Conservation (phyloP, 2,113 vertebrate species). For the Oryzias curvinotus region DNA sequence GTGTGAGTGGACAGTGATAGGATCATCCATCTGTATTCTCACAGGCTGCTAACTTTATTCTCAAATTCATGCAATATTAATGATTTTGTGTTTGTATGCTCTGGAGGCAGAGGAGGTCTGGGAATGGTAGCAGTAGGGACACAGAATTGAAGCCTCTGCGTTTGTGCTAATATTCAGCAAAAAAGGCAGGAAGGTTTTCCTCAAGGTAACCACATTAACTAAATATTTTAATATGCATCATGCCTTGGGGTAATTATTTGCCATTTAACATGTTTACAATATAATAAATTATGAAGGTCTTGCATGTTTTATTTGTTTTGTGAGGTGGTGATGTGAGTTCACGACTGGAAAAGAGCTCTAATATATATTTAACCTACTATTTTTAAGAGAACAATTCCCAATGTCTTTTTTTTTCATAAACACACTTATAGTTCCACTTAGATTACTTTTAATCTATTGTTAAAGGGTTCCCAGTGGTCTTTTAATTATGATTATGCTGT, state of each 20-base stretch:
- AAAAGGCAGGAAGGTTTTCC: not conserved
- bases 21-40: slow-evolving; percentile 32
- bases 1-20: slow-evolving; percentile 34
- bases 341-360: not conserved
- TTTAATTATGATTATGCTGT: no score
- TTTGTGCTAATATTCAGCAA: slow-evolving; percentile 9
- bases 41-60: slow-evolving; percentile 12
- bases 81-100: slow-evolving; percentile 16
- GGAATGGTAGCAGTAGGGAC: not conserved
- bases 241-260: slow-evolving; percentile 3
- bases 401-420: no score
- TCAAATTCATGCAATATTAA: slow-evolving; percentile 56
- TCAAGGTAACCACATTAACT: slow-evolving; percentile 13
- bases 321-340: not conserved
- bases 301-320: not conserved
- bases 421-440: no score
- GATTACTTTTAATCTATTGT: no score
- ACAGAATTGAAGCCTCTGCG: slow-evolving; percentile 28
- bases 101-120: slow-evolving; percentile 10
- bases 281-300: not conserved
- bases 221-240: slow-evolving; percentile 7
- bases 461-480: no score
- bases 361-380: not conserved
- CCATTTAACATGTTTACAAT: not conserved
- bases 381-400: no score